Evolutionary conservation across 2,888 invertebrate genomes (phyloP), one percentile per base, ranked within the genome.

Genomic region (Drosophila anomalata): DNA sequence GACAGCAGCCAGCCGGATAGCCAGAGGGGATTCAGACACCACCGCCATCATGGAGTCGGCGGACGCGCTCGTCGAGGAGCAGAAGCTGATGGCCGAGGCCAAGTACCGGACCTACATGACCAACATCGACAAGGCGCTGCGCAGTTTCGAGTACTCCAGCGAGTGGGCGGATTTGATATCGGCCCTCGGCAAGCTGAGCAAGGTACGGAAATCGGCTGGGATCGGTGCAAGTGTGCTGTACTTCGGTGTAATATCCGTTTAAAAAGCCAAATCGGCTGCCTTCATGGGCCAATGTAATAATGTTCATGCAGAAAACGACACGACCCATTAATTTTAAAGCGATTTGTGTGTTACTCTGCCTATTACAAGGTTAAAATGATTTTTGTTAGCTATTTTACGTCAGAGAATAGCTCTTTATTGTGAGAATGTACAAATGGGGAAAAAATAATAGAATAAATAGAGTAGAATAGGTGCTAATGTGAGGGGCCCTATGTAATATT

Each of bases 111-210:
- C 95, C 93, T 95, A 96, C 91, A 95, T 95, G 76, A 94, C 95
- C 47, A 94, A 95, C 73, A 95, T 98, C 57, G 97, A 98, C 90
- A 97, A 96, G 91, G 97, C 97, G 14, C 92, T 98, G 72, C 96
- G 96, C 90, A 96, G 95, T 91, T 98, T 98, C 92, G 98, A 98
- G 89, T 96, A 96, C 89, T 97, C 97, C n/a, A 96, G 96, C 83
- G 97, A 98, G 94, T 98, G 98, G 98, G 97, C 97, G 60, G 98
- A 98, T 92, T 93, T 98, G 55, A 98, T 98, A 87, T 95, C 97
- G 58, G 97, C 97, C 5, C 92, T 98, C 33, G 96, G 96, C 53
- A 97, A 97, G 92, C 93, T 98, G 36, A 97, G 96, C 91, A 97
- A 97, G 94, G 97, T 96, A 92, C 11, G n/a, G 12, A 42, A 22